phyloP scores from a whole-genome alignment of 1,140 invertebrate genomes.

The Zaprionus lachaisei region DNA sequence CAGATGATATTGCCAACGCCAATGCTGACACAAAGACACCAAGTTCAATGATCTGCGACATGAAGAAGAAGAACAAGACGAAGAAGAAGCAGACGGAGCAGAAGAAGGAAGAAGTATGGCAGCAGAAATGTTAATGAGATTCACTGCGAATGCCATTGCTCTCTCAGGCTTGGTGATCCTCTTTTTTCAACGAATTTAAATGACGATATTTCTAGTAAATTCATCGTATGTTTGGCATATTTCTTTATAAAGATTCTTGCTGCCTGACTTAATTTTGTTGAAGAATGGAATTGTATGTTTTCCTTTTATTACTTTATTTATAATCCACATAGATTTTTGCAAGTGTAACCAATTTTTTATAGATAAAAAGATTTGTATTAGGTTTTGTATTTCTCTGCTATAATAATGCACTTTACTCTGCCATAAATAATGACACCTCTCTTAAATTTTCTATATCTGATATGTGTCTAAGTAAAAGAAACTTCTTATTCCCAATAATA shows the following conservation, averaged over 20 bases:
- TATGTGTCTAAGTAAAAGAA: no score
- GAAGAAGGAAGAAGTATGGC: neutral
- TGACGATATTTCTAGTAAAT: neutral
- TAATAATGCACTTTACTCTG: no score
- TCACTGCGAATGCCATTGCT: slow-evolving; percentile 7
- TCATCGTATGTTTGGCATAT: neutral
- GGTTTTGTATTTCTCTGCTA: no score
- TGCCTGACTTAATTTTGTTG: no score
- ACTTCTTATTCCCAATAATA: neutral
- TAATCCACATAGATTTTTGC: no score
- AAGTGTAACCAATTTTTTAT: no score
- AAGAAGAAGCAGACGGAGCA: neutral
- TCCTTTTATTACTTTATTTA: no score
- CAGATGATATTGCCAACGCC: slow-evolving; percentile 27
- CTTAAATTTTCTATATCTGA: no score
- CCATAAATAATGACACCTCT: no score
- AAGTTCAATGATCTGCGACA: slow-evolving; percentile 59
- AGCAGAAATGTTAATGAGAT: slow-evolving; percentile 14
- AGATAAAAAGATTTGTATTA: no score
- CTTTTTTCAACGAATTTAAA: neutral
- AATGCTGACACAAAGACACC: slow-evolving; percentile 37
- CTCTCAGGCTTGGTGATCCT: neutral
- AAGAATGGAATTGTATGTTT: no score
- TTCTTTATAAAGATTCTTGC: neutral
- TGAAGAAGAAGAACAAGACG: neutral